Percentiles rank a stretch among this genome's conserved stretches.
phyloP scores from a whole-genome alignment of 2,113 vertebrate species.

The Monopterus albus region DNA sequence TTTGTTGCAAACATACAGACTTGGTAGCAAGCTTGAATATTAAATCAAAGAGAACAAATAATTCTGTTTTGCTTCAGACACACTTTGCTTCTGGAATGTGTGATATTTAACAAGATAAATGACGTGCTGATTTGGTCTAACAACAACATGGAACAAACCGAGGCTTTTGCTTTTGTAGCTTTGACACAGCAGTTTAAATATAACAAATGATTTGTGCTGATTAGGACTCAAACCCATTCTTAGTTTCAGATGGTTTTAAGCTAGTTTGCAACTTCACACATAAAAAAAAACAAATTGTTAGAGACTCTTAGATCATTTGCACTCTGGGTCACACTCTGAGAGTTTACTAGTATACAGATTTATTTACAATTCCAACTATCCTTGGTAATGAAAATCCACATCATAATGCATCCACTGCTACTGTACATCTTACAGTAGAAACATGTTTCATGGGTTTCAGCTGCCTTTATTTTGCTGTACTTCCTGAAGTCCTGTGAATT shows the following conservation, averaged over 20 bases:
- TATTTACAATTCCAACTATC: not conserved
- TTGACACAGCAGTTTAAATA: not conserved
- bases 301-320: not conserved
- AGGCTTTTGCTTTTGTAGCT: not conserved
- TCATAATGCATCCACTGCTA: not conserved
- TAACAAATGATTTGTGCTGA: not conserved
- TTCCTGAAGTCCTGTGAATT: conserved; percentile 37
- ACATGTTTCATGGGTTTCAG: conserved; percentile 15
- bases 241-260: not conserved
- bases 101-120: not conserved
- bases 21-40: not conserved
- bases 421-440: not conserved
- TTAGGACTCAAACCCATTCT: not conserved
- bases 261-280: not conserved
- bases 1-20: too few relatives aligned
- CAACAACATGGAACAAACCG: not conserved
- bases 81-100: not conserved
- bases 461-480: not conserved
- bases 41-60: conserved; percentile 3
- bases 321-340: not conserved
- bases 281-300: not conserved
- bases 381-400: not conserved
- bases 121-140: conserved; percentile 7
- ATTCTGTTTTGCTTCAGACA: not conserved
- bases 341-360: not conserved